phyloP scores from a whole-genome alignment of 2,888 invertebrate genomes.

The Lochmaea capreae region DNA sequence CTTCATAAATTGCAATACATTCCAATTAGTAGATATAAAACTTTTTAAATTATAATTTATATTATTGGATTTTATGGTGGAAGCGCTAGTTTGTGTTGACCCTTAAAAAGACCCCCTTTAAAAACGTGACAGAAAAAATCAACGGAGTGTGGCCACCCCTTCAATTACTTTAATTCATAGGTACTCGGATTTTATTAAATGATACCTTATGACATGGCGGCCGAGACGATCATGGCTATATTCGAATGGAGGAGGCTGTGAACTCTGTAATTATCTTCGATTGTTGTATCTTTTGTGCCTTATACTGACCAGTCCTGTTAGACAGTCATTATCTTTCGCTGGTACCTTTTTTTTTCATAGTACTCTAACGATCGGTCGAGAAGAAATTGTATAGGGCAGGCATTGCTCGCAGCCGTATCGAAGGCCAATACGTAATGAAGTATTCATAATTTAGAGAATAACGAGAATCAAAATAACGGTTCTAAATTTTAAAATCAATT shows the following conservation, averaged over 20 bases:
- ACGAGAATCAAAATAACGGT: too few relatives aligned
- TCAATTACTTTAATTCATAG: slow-evolving; percentile 47
- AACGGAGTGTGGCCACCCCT: slow-evolving; percentile 36
- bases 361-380: neutral
- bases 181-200: slow-evolving; percentile 33
- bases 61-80: neutral
- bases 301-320: slow-evolving; percentile 10
- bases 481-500: neutral
- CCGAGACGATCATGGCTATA: slow-evolving; percentile 3
- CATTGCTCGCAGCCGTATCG: neutral
- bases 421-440: neutral
- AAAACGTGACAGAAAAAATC: neutral
- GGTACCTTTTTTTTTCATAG: neutral
- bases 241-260: slow-evolving; percentile 3
- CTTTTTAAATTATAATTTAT: too few relatives aligned
- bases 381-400: neutral
- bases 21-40: too few relatives aligned
- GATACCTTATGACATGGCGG: slow-evolving; percentile 24
- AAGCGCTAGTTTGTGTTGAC: neutral
- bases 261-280: slow-evolving; percentile 16
- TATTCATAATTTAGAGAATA: too few relatives aligned
- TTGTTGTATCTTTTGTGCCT: slow-evolving; percentile 1
- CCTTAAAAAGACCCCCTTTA: neutral
- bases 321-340: slow-evolving; percentile 6
- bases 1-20: too few relatives aligned